These are phyloP conservation scores for Brienomyrus brachyistius DNA, from an alignment of 2,113 vertebrate species.

Conservation along the genomic window DNA sequence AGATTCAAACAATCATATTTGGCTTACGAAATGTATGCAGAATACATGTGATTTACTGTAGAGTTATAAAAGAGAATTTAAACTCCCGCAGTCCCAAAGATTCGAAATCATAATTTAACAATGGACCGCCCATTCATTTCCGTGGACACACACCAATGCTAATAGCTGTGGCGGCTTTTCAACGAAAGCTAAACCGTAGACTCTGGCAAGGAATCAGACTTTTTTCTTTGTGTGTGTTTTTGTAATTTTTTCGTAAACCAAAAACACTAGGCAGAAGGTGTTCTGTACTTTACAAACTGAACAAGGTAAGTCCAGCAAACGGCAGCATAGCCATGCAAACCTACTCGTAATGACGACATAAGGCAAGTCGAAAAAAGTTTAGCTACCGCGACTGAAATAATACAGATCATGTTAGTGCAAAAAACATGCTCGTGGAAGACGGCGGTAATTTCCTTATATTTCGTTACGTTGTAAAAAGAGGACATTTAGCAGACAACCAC, in stretches of 20 bases:
- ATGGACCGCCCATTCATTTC: constrained; percentile 13
- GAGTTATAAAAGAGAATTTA: constrained; percentile 50
- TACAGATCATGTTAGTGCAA: not conserved
- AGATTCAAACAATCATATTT: constrained; percentile 59
- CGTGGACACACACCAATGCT: constrained; percentile 12
- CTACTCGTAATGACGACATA: constrained; percentile 22
- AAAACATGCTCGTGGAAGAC: not conserved
- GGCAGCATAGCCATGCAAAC: constrained; percentile 61
- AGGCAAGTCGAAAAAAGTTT: not conserved
- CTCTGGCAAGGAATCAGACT: constrained; percentile 51
- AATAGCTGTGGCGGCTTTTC: not conserved
- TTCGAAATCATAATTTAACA: constrained; percentile 46
- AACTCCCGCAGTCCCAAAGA: constrained; percentile 41
- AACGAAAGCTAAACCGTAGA: constrained; percentile 40
- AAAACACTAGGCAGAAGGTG: constrained; percentile 49
- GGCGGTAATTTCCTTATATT: not conserved
- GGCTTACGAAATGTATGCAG: constrained; percentile 60
- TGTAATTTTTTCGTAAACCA: constrained; percentile 50
- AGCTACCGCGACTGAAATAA: not conserved
- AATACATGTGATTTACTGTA: constrained; percentile 60
- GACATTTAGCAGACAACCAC: not conserved
- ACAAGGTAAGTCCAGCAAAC: constrained; percentile 53
- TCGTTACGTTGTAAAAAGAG: not conserved
- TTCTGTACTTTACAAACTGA: constrained; percentile 49
- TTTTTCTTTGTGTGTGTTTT: constrained; percentile 47